phyloP scores from a whole-genome alignment of 1,140 invertebrate genomes.

The Rhizoglyphus robini region DNA sequence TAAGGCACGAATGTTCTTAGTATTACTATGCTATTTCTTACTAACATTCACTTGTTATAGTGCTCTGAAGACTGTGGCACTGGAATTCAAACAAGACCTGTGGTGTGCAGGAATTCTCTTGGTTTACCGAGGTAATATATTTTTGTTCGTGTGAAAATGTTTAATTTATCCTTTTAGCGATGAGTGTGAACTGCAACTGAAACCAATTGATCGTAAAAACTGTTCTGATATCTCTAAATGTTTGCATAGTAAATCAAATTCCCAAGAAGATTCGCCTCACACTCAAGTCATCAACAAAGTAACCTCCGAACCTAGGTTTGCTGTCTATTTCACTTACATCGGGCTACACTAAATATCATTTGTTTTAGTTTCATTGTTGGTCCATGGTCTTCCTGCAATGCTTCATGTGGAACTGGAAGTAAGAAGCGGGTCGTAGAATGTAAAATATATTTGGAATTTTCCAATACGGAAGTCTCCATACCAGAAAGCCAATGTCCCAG shows the following conservation, averaged over 20 bases:
- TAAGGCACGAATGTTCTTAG: slow-evolving; percentile 37
- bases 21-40: neutral
- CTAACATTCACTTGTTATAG: slow-evolving; percentile 36
- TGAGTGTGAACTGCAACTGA: slow-evolving; percentile 38
- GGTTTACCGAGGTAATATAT: slow-evolving; percentile 24
- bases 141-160: neutral
- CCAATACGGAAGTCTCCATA: slow-evolving; percentile 62
- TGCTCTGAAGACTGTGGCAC: slow-evolving; percentile 69
- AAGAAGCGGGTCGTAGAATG: slow-evolving; percentile 65
- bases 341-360: slow-evolving; percentile 3
- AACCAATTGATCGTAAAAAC: slow-evolving; percentile 35
- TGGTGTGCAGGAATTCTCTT: slow-evolving; percentile 54
- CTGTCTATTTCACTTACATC: neutral
- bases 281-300: neutral
- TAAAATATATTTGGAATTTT: slow-evolving; percentile 85
- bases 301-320: slow-evolving; percentile 21
- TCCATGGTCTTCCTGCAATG: slow-evolving; percentile 74
- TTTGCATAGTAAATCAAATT: slow-evolving; percentile 18
- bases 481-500: slow-evolving; percentile 69
- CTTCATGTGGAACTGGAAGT: slow-evolving; percentile 72
- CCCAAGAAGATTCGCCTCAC: slow-evolving; percentile 24
- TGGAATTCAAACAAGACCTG: slow-evolving; percentile 62
- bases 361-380: slow-evolving; percentile 50
- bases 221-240: slow-evolving; percentile 8
- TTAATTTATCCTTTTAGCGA: slow-evolving; percentile 33